Evolutionary conservation across 2,888 invertebrate species (phyloP), one percentile per base, ranked within the genome.

Genomic region (Amiota mariae): DNA sequence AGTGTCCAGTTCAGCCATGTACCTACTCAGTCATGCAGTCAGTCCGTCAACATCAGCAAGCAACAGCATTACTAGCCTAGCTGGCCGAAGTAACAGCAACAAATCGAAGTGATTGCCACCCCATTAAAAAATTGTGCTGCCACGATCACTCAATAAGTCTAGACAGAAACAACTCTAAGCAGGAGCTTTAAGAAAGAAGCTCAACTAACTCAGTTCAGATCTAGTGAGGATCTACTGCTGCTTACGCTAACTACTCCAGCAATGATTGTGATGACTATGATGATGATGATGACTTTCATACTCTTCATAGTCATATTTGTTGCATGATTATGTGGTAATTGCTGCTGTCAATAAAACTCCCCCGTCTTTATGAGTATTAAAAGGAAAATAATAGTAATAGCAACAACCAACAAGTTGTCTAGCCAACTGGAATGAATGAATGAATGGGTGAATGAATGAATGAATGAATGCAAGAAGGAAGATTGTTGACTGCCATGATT

Each of bases 291-390:
- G 72, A 64, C 64, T 72, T 72, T 72, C 72, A 72, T 46, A 54
- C 64, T 51, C 71, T 36, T 71, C 56, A 36, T 13, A 36, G 54
- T 84, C 85, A 86, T 81, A 86, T 84, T 86, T 86, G 84, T 86
- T 84, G 83, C 86, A 84, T 87, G 84, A 85, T 87, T 85, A 85
- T 87, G 84, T 84, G 84, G 84, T 87, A 87, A 87, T 87, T 88
- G 87, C 86, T 88, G 87, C 87, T 87, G 87, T 88, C 87, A 88
- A 87, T 87, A 88, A 87, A 88, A 87, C 87, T 87, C 87, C 88
- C 88, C 85, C 88, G 85, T 85, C 81, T 85, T 85, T 80, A 84
- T 79, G 81, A 78, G 72, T 51, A 72, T 77, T 67, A 49, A 71
- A 71, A 71, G 66, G 70, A 10, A 63, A 48, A 73, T 61, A 75